Evolutionary conservation across 2,113 vertebrate species (phyloP).

Genomic region (Eptatretus burgeri): DNA sequence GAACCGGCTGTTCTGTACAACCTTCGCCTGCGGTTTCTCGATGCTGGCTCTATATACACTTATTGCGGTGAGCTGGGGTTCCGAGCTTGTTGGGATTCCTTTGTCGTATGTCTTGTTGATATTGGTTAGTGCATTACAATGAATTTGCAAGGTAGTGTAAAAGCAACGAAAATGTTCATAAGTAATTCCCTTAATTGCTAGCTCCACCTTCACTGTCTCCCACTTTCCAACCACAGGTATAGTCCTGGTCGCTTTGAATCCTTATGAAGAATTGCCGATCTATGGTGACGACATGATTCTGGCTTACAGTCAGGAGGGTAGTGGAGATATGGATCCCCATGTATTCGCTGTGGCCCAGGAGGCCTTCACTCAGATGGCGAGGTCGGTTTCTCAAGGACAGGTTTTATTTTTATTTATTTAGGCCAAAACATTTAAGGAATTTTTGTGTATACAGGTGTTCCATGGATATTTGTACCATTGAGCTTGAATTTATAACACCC

Average conservation of each 20-base stretch:
- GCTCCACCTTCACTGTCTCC: constrained; percentile 9
- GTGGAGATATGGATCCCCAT: constrained; percentile 98
- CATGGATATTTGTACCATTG: neutral
- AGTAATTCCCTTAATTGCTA: too few relatives aligned
- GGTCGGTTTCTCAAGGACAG: constrained; percentile 23
- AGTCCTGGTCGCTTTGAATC: constrained; percentile 89
- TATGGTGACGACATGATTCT: constrained; percentile 93
- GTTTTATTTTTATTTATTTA: neutral
- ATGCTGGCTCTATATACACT: constrained; percentile 92
- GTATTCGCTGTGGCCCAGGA: constrained; percentile 96
- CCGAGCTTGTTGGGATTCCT: too few relatives aligned
- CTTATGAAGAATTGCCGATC: constrained; percentile 75
- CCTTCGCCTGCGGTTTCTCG: constrained; percentile 80
- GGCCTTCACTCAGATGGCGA: constrained; percentile 96
- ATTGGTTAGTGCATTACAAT: too few relatives aligned
- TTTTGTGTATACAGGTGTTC: neutral
- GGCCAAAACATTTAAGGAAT: too few relatives aligned
- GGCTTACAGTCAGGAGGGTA: constrained; percentile 89
- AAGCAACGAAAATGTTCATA: too few relatives aligned
- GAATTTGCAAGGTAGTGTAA: too few relatives aligned
- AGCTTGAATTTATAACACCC: too few relatives aligned
- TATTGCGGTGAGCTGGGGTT: constrained; percentile 49
- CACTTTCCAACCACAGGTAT: constrained; percentile 28
- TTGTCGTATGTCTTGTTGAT: too few relatives aligned
- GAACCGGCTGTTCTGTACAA: constrained; percentile 88